These are phyloP conservation scores for Notospermus geniculatus DNA, from an alignment of 1,140 invertebrate species.

Conservation along the genomic window DNA sequence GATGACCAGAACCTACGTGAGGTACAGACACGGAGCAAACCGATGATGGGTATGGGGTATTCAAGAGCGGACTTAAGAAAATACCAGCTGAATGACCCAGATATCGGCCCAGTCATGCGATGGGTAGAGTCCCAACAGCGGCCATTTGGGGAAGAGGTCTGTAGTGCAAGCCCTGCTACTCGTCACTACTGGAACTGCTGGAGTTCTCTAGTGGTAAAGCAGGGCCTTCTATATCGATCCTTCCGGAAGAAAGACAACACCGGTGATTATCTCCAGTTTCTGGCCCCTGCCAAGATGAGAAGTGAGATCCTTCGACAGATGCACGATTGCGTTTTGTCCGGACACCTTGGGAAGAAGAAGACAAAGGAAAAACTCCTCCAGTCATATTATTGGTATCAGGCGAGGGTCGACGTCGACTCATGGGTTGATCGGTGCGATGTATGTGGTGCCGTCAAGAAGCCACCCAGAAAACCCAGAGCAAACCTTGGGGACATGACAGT, in stretches of 20 bases:
- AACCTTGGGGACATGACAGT: background rate
- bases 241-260: conserved; percentile 12
- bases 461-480: conserved; percentile 2
- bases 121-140: too few species aligned
- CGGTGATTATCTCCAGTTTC: conserved; percentile 3
- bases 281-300: conserved; percentile 12
- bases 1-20: conserved; percentile 1
- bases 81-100: too few species aligned
- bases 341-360: conserved; percentile 25
- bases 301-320: conserved; percentile 16
- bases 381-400: conserved; percentile 21
- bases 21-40: too few species aligned
- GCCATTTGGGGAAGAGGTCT: too few species aligned
- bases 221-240: conserved; percentile 22
- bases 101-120: too few species aligned
- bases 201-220: conserved; percentile 17
- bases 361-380: conserved; percentile 17
- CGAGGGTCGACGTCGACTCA: conserved; percentile 2
- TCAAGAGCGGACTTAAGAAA: too few species aligned
- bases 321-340: conserved; percentile 18
- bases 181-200: conserved; percentile 23
- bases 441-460: conserved; percentile 18
- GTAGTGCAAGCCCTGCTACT: background rate
- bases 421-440: conserved; percentile 14
- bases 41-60: too few species aligned